Percentiles rank a stretch among this genome's conserved stretches.
Conservation (phyloP, 2,797 vertebrate species). For the Hyperoplus lanceolatus region DNA sequence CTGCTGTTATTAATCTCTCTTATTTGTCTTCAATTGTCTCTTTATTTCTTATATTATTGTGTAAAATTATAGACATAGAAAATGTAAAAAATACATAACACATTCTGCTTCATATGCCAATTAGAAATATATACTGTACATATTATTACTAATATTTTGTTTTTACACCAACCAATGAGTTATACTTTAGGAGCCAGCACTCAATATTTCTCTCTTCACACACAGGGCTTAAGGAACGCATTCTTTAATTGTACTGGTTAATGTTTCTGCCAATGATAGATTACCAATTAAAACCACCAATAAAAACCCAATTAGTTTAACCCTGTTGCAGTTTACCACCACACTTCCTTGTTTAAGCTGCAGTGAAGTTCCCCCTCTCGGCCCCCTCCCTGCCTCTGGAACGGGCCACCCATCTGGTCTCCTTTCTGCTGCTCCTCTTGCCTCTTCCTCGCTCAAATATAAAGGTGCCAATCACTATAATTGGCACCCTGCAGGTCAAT, state of each 20-base stretch:
- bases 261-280: slow-evolving; percentile 5
- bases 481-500: slow-evolving; percentile 85
- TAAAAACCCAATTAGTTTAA: slow-evolving; percentile 37
- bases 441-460: slow-evolving; percentile 79
- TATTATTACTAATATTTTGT: neutral
- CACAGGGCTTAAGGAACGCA: neutral
- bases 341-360: slow-evolving; percentile 28
- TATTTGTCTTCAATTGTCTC: neutral
- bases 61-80: neutral
- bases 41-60: neutral
- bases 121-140: too few relatives aligned
- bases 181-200: neutral
- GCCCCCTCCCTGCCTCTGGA: slow-evolving; percentile 39
- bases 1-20: neutral
- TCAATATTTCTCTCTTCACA: neutral
- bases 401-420: slow-evolving; percentile 86
- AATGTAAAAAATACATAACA: neutral
- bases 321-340: slow-evolving; percentile 52
- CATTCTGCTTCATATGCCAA: neutral
- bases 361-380: slow-evolving; percentile 17
- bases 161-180: neutral
- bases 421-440: slow-evolving; percentile 71
- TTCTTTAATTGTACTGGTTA: neutral
- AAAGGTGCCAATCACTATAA: slow-evolving; percentile 88
- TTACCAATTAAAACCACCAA: slow-evolving; percentile 42